Percentiles rank a stretch among this genome's conserved stretches.
These are phyloP conservation scores for Phoxinus dragarum DNA, from an alignment of 2,797 vertebrate genomes.

Conservation along the genomic window DNA sequence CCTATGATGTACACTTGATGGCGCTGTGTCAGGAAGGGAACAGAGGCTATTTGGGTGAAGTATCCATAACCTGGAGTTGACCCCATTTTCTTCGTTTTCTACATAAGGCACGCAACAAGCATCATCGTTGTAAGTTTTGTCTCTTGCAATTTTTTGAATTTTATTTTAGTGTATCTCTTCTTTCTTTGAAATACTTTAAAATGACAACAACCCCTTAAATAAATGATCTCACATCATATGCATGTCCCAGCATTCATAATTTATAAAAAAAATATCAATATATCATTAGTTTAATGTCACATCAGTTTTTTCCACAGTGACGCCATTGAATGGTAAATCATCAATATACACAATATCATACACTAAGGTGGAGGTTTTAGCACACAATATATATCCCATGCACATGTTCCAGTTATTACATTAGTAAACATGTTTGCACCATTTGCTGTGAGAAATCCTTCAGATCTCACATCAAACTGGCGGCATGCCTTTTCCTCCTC, in stretches of 20 bases:
- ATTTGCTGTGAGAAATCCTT: background rate
- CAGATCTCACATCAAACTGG: background rate
- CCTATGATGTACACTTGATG: background rate
- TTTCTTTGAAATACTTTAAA: background rate
- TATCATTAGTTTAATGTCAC: background rate
- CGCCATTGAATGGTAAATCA: background rate
- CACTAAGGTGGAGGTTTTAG: background rate
- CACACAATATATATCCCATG: background rate
- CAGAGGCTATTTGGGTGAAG: background rate
- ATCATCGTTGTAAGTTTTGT: background rate
- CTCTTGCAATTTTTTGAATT: background rate
- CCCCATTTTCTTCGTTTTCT: background rate
- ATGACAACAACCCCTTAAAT: background rate
- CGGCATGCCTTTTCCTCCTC: background rate
- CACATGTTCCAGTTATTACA: conserved; percentile 5
- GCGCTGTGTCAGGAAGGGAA: background rate
- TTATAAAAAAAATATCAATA: background rate
- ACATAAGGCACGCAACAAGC: background rate
- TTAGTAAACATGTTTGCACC: conserved; percentile 7
- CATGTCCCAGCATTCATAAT: background rate
- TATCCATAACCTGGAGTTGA: conserved; percentile 25
- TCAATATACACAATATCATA: conserved; percentile 8
- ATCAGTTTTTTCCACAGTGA: background rate
- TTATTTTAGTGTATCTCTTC: background rate
- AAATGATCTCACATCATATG: background rate